Conservation (phyloP, 2,113 vertebrate species). For the Pogonocichla stellata region DNA sequence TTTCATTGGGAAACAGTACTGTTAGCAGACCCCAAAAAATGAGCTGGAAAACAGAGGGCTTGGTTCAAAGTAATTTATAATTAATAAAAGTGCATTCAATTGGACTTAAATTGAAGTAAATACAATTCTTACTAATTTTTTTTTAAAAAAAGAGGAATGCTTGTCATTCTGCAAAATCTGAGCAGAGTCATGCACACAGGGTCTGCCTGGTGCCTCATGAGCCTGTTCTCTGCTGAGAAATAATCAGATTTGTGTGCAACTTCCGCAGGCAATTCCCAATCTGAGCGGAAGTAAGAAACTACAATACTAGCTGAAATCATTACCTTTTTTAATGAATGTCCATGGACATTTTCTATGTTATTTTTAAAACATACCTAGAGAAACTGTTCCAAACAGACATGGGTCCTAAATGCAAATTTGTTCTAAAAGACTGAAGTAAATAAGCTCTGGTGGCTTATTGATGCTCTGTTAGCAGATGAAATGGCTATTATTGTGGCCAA, state of each 20-base stretch:
- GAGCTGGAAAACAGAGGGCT: neutral
- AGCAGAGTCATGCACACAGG: neutral
- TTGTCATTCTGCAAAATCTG: neutral
- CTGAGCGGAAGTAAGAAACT: neutral
- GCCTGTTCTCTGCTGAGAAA: neutral
- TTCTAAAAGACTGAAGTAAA: neutral
- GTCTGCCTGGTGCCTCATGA: neutral
- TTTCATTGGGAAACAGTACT: neutral
- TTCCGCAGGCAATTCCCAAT: neutral
- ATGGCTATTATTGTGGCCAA: neutral
- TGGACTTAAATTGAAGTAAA: neutral
- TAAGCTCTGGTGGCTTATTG: neutral
- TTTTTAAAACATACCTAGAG: neutral
- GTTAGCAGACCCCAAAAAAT: neutral
- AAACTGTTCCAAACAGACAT: neutral
- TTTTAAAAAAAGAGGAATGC: neutral
- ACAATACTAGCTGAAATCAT: neutral
- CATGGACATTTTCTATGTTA: neutral
- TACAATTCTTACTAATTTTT: neutral
- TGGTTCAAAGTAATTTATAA: neutral
- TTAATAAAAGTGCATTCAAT: neutral
- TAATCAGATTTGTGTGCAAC: neutral
- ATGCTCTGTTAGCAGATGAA: neutral
- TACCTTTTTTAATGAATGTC: neutral
- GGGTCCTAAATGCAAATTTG: neutral